Percentiles rank a stretch among this genome's conserved stretches.
phyloP scores from a whole-genome alignment of 2,113 vertebrate species.

The Alexandromys fortis region DNA sequence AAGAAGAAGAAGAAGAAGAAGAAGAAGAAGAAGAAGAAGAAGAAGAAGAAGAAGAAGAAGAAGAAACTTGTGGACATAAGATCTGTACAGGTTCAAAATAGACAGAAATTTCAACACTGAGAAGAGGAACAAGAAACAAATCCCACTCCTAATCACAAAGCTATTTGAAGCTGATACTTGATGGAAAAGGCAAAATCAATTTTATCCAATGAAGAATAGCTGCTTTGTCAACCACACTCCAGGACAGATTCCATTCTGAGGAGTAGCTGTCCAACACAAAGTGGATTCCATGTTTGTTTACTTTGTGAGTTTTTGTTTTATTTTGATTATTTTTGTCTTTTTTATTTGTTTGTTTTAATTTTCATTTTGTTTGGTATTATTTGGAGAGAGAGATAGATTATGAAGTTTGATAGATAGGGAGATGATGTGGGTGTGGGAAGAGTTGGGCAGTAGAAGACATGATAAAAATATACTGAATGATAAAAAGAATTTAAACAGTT shows the following conservation, averaged over 20 bases:
- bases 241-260: neutral
- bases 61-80: too few species aligned
- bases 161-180: neutral
- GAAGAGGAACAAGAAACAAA: neutral
- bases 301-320: neutral
- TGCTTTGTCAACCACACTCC: neutral
- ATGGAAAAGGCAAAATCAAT: neutral
- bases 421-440: neutral
- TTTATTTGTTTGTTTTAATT: neutral
- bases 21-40: neutral
- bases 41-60: neutral
- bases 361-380: neutral
- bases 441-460: neutral
- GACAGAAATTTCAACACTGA: neutral
- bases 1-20: neutral
- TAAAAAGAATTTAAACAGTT: neutral
- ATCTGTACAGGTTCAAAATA: neutral
- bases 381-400: neutral
- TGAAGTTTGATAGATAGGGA: too few species aligned
- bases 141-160: neutral
- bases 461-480: neutral
- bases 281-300: neutral
- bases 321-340: neutral
- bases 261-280: neutral
- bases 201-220: neutral